Evolutionary conservation across 2,797 vertebrate genomes (phyloP).

Genomic region (Artibeus jamaicensis): DNA sequence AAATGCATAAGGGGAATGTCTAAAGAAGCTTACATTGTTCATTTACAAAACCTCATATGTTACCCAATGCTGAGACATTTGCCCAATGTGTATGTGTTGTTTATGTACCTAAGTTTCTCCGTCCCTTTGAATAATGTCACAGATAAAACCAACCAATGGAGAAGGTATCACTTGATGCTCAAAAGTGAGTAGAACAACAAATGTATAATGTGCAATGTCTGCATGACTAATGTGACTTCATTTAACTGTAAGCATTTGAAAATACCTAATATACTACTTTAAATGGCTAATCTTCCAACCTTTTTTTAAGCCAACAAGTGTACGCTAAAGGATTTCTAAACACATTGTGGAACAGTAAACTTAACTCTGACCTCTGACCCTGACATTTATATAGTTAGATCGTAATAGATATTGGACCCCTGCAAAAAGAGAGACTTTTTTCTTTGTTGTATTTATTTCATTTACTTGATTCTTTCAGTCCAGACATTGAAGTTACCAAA

Average conservation of each 20-base stretch:
- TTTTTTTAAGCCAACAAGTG: constrained; percentile 70
- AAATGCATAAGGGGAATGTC: neutral
- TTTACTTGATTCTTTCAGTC: neutral
- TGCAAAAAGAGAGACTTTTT: neutral
- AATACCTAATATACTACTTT: constrained; percentile 66
- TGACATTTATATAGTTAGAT: constrained; percentile 45
- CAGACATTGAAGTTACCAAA: constrained; percentile 2
- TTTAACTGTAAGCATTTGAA: constrained; percentile 64
- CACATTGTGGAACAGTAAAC: constrained; percentile 40
- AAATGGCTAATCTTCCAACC: constrained; percentile 65
- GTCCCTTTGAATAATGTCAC: neutral
- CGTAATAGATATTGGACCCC: neutral
- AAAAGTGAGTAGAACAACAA: constrained; percentile 44
- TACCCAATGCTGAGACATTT: neutral
- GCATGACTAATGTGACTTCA: constrained; percentile 46
- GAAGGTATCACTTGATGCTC: constrained; percentile 11
- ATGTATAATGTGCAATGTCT: constrained; percentile 48
- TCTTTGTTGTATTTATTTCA: neutral
- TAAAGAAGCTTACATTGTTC: neutral
- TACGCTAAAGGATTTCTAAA: constrained; percentile 60
- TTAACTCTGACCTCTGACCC: constrained; percentile 44
- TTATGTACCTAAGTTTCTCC: neutral
- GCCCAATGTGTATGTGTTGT: neutral
- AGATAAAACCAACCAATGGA: neutral
- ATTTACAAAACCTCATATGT: neutral